Conservation (phyloP, 2,113 vertebrate species). For the Nesoenas mayeri region DNA sequence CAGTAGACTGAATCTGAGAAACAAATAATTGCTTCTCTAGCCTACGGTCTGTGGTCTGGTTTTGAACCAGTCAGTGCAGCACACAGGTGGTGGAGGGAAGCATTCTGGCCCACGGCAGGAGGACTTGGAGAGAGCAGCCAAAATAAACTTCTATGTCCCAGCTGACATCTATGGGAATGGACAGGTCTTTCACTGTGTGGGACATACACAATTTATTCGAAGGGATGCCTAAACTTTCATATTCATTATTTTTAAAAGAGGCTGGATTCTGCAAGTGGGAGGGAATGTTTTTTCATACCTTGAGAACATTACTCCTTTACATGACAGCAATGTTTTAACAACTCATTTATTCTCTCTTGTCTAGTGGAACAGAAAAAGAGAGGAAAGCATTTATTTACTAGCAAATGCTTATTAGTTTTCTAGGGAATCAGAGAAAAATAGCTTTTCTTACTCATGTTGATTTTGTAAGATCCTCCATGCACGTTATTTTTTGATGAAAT, state of each 20-base stretch:
- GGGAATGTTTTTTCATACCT: conserved; percentile 35
- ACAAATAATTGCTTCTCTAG: conserved; percentile 11
- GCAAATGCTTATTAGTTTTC: not conserved
- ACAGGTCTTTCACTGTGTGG: not conserved
- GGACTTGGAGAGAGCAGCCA: not conserved
- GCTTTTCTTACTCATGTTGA: not conserved
- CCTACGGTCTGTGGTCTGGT: not conserved
- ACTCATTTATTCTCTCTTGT: not conserved
- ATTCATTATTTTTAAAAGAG: conserved; percentile 3
- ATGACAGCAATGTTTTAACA: not conserved
- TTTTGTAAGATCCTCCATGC: not conserved
- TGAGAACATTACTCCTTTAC: not conserved
- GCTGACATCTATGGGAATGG: conserved; percentile 33
- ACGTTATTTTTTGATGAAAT: not conserved
- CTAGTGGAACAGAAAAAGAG: not conserved
- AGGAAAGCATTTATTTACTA: not conserved
- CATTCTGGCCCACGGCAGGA: not conserved
- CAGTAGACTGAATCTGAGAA: not conserved
- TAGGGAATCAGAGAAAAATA: not conserved
- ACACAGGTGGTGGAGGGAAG: conserved; percentile 35
- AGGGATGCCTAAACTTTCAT: conserved; percentile 8
- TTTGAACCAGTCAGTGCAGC: conserved; percentile 2
- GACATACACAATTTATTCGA: not conserved
- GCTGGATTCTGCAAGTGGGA: not conserved
- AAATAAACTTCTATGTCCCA: conserved; percentile 47